A percentile compares a stretch with the other conserved stretches of the same genome.
These are phyloP conservation scores for Loxodonta africana DNA, from an alignment of 2,113 vertebrate species.

Conservation along the genomic window DNA sequence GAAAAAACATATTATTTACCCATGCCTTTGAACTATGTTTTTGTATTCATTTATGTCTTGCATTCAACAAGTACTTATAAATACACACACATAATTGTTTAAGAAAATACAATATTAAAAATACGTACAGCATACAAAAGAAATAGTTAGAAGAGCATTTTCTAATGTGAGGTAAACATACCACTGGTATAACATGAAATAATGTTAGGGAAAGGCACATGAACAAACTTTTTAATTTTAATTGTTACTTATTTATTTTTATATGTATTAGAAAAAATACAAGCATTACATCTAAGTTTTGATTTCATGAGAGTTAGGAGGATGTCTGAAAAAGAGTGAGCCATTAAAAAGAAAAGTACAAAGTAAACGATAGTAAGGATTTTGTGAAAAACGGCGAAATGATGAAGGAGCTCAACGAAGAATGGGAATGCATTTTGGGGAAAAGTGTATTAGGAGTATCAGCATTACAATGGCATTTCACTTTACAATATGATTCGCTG, in stretches of 20 bases:
- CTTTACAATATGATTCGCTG: neutral
- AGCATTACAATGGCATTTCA: neutral
- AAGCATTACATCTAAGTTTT: neutral
- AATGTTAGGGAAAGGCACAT: neutral
- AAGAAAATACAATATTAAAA: constrained; percentile 1
- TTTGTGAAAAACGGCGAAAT: neutral
- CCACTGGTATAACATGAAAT: neutral
- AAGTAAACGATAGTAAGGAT: neutral
- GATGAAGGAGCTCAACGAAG: neutral
- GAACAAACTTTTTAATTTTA: neutral
- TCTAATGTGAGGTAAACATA: neutral
- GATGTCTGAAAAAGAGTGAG: neutral
- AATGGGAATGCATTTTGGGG: neutral
- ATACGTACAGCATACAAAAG: neutral
- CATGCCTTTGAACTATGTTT: neutral
- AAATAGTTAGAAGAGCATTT: neutral
- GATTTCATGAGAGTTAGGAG: neutral
- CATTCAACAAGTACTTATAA: constrained; percentile 32
- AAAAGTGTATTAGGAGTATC: neutral
- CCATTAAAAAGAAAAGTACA: neutral
- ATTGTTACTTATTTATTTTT: neutral
- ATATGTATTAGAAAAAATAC: neutral
- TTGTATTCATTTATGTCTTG: constrained; percentile 33
- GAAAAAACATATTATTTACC: neutral
- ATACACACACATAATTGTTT: neutral